Conservation (phyloP, 2,113 vertebrate species). For the Pedionomus torquatus region DNA sequence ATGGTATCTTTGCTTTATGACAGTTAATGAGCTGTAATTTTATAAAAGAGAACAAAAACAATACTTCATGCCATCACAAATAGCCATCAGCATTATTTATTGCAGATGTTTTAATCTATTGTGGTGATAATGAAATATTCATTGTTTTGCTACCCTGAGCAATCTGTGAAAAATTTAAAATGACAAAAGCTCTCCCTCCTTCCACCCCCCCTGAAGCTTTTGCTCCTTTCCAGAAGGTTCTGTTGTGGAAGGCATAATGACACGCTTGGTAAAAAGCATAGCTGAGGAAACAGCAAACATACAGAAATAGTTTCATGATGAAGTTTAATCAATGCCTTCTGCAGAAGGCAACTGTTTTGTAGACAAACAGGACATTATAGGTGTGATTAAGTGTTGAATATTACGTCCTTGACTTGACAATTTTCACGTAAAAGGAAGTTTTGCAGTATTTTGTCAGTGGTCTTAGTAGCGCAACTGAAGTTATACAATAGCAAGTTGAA, state of each 20-base stretch:
- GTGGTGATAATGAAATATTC: constrained; percentile 68
- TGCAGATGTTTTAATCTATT: constrained; percentile 74
- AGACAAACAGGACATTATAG: background rate
- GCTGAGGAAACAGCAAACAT: constrained; percentile 17
- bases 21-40: constrained; percentile 65
- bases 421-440: background rate
- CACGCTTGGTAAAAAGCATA: background rate
- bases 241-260: background rate
- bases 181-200: background rate
- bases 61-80: constrained; percentile 66
- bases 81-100: constrained; percentile 72
- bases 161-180: constrained; percentile 69
- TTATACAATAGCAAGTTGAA: background rate
- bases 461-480: background rate
- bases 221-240: constrained; percentile 57
- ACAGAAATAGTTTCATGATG: constrained; percentile 37
- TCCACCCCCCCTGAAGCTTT: background rate
- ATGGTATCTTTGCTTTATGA: constrained; percentile 61
- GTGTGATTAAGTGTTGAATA: background rate
- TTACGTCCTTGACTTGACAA: background rate
- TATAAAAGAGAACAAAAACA: constrained; percentile 69
- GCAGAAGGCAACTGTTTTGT: background rate
- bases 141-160: constrained; percentile 70
- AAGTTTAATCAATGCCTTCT: constrained; percentile 13
- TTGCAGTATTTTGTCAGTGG: background rate